These are phyloP conservation scores for Stichodactyla mertensii DNA, from an alignment of 64 coral and sea anemone genomes.

Conservation along the genomic window DNA sequence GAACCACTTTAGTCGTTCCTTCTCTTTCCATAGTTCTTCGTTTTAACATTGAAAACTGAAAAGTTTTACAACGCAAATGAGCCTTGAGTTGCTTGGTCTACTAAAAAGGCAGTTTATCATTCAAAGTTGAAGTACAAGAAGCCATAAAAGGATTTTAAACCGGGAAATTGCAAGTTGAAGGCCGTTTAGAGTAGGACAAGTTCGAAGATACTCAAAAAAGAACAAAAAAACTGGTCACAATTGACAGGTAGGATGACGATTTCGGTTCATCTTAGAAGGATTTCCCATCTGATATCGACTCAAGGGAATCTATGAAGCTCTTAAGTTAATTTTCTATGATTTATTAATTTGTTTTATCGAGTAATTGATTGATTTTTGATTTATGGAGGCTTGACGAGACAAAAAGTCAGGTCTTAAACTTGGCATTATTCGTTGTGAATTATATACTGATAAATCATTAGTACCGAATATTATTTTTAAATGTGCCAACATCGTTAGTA, in stretches of 20 bases:
- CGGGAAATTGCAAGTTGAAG: too few species aligned
- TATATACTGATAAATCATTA: too few species aligned
- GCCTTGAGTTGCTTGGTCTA: too few species aligned
- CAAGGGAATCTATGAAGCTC: neutral
- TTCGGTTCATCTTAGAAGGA: neutral
- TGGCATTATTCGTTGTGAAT: neutral
- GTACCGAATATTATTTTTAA: too few species aligned
- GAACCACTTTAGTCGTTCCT: neutral
- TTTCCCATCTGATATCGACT: neutral
- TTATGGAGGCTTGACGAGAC: neutral
- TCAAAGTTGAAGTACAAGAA: too few species aligned
- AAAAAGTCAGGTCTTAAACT: neutral
- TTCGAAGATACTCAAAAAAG: neutral
- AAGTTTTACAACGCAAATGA: too few species aligned
- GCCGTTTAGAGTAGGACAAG: neutral
- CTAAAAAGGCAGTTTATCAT: too few species aligned
- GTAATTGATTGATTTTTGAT: neutral
- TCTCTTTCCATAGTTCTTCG: neutral
- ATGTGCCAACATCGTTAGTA: too few species aligned
- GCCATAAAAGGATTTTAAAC: too few species aligned
- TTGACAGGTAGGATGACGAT: neutral
- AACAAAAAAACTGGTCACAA: neutral
- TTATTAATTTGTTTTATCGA: constrained; percentile 15
- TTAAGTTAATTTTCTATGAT: neutral
- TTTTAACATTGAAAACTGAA: neutral